Evolutionary conservation across 2,113 vertebrate genomes (phyloP).

Genomic region (Cottus gobio): DNA sequence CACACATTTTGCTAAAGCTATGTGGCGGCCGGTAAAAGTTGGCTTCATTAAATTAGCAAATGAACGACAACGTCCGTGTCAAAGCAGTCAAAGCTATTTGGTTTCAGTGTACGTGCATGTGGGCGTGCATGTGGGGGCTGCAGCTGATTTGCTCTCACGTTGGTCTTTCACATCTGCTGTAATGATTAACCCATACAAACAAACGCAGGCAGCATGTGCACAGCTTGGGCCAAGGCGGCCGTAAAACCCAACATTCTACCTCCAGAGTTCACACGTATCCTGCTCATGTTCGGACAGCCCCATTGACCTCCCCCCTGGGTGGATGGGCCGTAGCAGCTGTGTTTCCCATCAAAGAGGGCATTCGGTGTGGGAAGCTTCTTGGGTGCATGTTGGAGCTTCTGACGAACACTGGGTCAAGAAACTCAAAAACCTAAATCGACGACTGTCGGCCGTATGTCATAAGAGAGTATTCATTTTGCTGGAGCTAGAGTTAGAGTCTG

Average conservation of each 20-base stretch:
- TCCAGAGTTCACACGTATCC: constrained; percentile 31
- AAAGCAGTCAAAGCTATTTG: background rate
- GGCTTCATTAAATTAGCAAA: constrained; percentile 22
- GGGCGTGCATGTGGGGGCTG: background rate
- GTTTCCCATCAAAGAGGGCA: constrained; percentile 31
- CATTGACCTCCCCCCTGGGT: constrained; percentile 47
- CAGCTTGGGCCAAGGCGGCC: background rate
- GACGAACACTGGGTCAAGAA: background rate
- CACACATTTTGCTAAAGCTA: background rate
- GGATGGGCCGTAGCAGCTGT: constrained; percentile 63
- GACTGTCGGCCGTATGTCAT: background rate
- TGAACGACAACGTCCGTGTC: background rate
- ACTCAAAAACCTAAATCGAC: background rate
- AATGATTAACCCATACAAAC: constrained; percentile 56
- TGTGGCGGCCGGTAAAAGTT: background rate
- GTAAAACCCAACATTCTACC: constrained; percentile 39
- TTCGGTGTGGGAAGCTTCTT: background rate
- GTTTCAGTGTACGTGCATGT: background rate
- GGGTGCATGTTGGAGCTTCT: background rate
- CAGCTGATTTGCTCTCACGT: constrained; percentile 28
- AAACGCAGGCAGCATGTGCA: constrained; percentile 13
- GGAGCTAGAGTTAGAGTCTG: background rate
- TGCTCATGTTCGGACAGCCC: constrained; percentile 23
- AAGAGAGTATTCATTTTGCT: background rate
- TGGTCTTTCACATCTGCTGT: constrained; percentile 55